Conservation (phyloP, 2,888 invertebrate genomes). For the Agonopterix alstromeriana region DNA sequence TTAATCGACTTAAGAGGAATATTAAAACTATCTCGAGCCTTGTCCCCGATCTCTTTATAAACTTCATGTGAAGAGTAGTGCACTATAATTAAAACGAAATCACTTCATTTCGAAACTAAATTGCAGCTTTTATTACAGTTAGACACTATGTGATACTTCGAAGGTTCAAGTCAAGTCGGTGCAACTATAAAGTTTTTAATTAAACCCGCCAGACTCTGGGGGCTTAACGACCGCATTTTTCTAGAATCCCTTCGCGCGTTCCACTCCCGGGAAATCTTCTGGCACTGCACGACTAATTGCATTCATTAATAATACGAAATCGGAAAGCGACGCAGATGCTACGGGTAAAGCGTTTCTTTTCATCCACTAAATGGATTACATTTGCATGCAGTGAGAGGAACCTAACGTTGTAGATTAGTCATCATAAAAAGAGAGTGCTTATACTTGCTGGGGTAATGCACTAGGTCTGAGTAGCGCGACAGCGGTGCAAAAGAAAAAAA, state of each 20-base stretch:
- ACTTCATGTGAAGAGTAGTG: no score
- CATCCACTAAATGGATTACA: conserved; percentile 40
- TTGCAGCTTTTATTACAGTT: conserved; percentile 12
- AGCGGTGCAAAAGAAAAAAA: no score
- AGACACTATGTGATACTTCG: conserved; percentile 29
- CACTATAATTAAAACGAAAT: no score
- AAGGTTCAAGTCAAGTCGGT: conserved; percentile 33
- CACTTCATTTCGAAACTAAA: background rate
- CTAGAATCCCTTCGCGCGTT: conserved; percentile 51
- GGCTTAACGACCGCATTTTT: conserved; percentile 67
- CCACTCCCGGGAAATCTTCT: conserved; percentile 58
- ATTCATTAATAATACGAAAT: conserved; percentile 61
- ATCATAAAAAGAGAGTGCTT: conserved; percentile 16
- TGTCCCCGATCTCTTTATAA: no score
- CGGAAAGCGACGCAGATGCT: conserved; percentile 26
- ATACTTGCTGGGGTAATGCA: conserved; percentile 12
- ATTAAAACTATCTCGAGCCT: no score
- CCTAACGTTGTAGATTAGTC: conserved; percentile 2
- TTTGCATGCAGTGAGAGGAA: conserved; percentile 26
- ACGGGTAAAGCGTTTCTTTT: conserved; percentile 25
- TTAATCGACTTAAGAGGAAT: no score
- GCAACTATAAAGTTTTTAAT: conserved; percentile 68
- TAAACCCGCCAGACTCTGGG: conserved; percentile 42
- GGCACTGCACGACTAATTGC: conserved; percentile 57
- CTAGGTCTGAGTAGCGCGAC: conserved; percentile 15